Evolutionary conservation across 2,113 vertebrate species (phyloP), one percentile per base, ranked within the genome.

Genomic region (Corapipo altera): DNA sequence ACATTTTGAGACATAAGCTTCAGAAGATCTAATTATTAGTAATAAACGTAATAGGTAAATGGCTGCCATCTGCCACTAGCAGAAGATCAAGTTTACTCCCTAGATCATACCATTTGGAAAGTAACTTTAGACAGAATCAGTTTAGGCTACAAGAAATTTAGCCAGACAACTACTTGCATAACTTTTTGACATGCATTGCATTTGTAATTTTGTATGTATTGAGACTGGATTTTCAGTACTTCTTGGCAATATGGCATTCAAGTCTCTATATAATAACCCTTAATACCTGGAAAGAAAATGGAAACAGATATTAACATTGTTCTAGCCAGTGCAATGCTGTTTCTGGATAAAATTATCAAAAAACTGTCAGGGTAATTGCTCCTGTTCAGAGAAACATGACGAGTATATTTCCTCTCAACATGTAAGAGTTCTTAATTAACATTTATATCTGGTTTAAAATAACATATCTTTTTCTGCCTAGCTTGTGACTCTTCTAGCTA

Each of bases 1-100:
- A 58, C n/a, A 96, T 89, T 95, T 94, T 93, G 85, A 96, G 67
- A 46, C 87, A 80, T 78, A 95, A 96, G 88, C 41, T 90, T 91
- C 6, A 52, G 49, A 85, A 76, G 4, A 48, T 49, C 48, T 84
- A 89, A 85, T 95, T 93, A 82, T 91, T 85, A 91, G 28, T 58
- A 93, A 89, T 84, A 55, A 91, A 94, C 94, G 30, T n/a, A 82
- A 91, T 81, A 96, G 93, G 76, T 77, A 95, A 97, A 91, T 89
- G 64, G 33, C 54, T 90, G 41, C 12, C n/a, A 74, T 90, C 77
- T 65, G 41, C 88, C 58, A 89, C 28, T 11, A 95, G 33, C n/a
- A 92, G 59, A 90, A 81, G 39, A 91, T 79, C 28, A 88, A 54
- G 26, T 46, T 90, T 96, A 37, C 24, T 72, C 39, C 84, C 66